Percentiles rank a stretch among this genome's conserved stretches.
Evolutionary conservation across 2,797 vertebrate genomes (phyloP).

Genomic region (Sebastes umbrosus): DNA sequence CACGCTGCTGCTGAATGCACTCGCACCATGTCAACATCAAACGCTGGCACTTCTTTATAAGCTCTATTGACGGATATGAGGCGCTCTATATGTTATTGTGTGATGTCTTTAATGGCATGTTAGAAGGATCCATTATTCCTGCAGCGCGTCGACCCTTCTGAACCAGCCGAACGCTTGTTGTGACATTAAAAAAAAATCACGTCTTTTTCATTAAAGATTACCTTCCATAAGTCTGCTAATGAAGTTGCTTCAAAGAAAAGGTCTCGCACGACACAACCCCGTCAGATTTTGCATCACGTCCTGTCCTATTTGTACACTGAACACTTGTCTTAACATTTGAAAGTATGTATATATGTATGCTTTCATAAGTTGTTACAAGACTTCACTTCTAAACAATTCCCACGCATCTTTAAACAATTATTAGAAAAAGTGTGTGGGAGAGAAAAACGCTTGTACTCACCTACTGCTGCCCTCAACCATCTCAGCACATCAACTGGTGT

Average conservation of each 20-base stretch:
- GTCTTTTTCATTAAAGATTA: slow-evolving; percentile 33
- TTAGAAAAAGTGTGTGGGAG: slow-evolving; percentile 20
- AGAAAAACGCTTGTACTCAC: slow-evolving; percentile 57
- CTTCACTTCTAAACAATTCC: neutral
- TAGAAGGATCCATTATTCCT: neutral
- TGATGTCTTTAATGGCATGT: slow-evolving; percentile 5
- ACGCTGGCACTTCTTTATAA: neutral
- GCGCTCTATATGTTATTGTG: neutral
- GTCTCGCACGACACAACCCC: neutral
- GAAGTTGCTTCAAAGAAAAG: slow-evolving; percentile 13
- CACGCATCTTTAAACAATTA: slow-evolving; percentile 20
- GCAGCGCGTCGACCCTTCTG: neutral
- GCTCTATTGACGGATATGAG: slow-evolving; percentile 3
- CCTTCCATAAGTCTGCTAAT: slow-evolving; percentile 8
- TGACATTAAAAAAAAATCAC: slow-evolving; percentile 14
- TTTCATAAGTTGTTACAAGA: neutral
- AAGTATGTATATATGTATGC: neutral
- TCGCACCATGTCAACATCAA: neutral
- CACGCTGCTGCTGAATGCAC: neutral
- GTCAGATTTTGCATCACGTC: neutral
- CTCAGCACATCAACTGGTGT: slow-evolving; percentile 33
- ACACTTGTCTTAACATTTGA: neutral
- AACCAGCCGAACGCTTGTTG: slow-evolving; percentile 11
- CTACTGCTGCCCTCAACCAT: slow-evolving; percentile 34
- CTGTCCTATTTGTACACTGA: neutral